Conservation (phyloP, 1,140 invertebrate genomes). For the Neuroterus valhalla region DNA sequence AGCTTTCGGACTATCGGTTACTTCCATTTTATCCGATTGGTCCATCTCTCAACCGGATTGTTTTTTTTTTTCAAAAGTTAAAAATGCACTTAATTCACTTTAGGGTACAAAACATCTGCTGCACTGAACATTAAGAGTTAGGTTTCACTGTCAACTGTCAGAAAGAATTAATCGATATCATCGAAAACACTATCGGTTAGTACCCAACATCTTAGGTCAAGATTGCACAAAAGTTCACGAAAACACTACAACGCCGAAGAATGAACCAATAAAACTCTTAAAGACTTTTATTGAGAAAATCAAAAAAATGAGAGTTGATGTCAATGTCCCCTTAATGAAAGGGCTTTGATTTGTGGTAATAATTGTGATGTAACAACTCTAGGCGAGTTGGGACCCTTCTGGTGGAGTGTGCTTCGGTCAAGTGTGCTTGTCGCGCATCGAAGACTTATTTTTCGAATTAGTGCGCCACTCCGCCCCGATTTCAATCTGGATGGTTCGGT, state of each 20-base stretch:
- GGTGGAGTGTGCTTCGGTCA: constrained; percentile 70
- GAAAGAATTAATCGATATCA: too few species aligned
- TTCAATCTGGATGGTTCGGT: constrained; percentile 27
- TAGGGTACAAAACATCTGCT: neutral
- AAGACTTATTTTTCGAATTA: constrained; percentile 70
- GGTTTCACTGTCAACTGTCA: too few species aligned
- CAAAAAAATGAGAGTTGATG: neutral
- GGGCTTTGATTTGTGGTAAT: neutral
- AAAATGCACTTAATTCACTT: neutral
- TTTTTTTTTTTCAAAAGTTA: neutral
- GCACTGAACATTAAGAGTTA: too few species aligned
- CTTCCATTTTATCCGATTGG: constrained; percentile 52
- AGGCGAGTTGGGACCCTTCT: constrained; percentile 56
- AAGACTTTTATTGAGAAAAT: neutral
- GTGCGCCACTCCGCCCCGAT: constrained; percentile 61
- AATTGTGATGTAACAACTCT: constrained; percentile 27
- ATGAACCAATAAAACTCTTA: too few species aligned
- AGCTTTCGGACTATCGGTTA: constrained; percentile 60
- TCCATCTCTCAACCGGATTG: constrained; percentile 15
- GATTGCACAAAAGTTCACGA: too few species aligned
- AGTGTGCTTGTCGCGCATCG: constrained; percentile 68
- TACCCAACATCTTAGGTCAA: constrained; percentile 32
- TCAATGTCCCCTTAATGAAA: neutral
- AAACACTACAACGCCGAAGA: too few species aligned
- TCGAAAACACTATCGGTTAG: constrained; percentile 46